phyloP scores from a whole-genome alignment of 1,140 invertebrate species.

The Cataglyphis hispanica region DNA sequence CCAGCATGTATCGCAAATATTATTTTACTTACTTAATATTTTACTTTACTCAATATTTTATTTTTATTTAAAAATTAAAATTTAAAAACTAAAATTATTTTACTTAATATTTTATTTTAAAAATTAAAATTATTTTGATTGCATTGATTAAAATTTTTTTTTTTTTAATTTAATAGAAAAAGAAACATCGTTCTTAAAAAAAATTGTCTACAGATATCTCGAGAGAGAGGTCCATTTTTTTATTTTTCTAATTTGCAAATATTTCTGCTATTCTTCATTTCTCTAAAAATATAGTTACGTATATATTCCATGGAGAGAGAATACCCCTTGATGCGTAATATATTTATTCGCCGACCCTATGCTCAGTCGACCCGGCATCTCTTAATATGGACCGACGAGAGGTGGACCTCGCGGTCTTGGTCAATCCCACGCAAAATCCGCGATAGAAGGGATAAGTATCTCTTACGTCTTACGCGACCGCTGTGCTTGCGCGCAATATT shows the following conservation, averaged over 20 bases:
- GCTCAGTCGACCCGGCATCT: slow-evolving; percentile 34
- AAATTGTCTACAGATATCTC: not conserved
- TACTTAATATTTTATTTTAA: no score
- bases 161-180: not conserved
- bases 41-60: no score
- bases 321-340: slow-evolving; percentile 21
- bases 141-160: no score
- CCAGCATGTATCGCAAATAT: not conserved
- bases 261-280: not conserved
- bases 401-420: slow-evolving; percentile 51
- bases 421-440: slow-evolving; percentile 63
- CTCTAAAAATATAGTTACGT: not conserved
- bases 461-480: slow-evolving; percentile 63
- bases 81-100: no score
- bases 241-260: not conserved
- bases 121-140: no score
- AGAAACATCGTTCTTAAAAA: not conserved
- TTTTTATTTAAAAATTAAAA: no score
- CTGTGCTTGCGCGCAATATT: slow-evolving; percentile 42
- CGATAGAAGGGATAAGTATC: slow-evolving; percentile 63
- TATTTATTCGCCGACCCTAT: slow-evolving; percentile 26
- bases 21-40: not conserved
- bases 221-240: not conserved
- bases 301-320: not conserved
- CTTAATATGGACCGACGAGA: slow-evolving; percentile 62